Evolutionary conservation across 2,797 vertebrate genomes (phyloP).

Genomic region (Sebastes baramenuke): DNA sequence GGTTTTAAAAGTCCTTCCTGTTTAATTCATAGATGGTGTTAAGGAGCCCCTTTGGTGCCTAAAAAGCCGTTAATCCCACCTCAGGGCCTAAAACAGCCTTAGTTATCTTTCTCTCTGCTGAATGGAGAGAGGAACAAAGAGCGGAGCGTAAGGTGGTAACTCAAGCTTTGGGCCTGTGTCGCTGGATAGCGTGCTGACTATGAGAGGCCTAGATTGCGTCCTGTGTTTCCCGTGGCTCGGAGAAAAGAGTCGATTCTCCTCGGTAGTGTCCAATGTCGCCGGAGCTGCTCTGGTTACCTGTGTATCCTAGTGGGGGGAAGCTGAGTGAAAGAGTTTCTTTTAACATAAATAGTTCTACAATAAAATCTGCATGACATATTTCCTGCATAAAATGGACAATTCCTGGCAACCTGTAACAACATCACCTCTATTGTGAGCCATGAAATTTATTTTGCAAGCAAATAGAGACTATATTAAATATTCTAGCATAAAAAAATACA

Average conservation of each 20-base stretch:
- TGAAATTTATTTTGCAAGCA: neutral
- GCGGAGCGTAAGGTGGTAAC: constrained; percentile 71
- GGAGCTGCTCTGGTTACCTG: constrained; percentile 68
- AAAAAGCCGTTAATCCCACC: constrained; percentile 65
- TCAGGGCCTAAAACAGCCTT: constrained; percentile 66
- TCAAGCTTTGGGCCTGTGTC: constrained; percentile 66
- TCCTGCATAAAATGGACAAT: neutral
- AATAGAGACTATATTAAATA: neutral
- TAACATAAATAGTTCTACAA: neutral
- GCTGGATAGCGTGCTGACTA: constrained; percentile 71
- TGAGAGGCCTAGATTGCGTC: constrained; percentile 71
- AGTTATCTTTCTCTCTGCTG: constrained; percentile 59
- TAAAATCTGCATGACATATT: neutral
- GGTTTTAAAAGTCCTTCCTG: constrained; percentile 30
- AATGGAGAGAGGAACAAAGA: constrained; percentile 76
- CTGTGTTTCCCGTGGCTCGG: constrained; percentile 66
- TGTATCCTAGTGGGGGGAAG: constrained; percentile 20
- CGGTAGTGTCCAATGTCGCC: constrained; percentile 70
- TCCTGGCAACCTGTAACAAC: neutral
- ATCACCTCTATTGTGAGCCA: neutral
- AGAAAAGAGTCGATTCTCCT: constrained; percentile 65
- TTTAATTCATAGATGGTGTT: constrained; percentile 28
- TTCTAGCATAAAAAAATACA: neutral
- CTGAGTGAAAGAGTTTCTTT: neutral
- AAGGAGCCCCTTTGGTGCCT: constrained; percentile 48